A percentile compares a stretch with the other conserved stretches of the same genome.
Evolutionary conservation across 1,140 invertebrate genomes (phyloP).

Genomic region (Megathymus violae): DNA sequence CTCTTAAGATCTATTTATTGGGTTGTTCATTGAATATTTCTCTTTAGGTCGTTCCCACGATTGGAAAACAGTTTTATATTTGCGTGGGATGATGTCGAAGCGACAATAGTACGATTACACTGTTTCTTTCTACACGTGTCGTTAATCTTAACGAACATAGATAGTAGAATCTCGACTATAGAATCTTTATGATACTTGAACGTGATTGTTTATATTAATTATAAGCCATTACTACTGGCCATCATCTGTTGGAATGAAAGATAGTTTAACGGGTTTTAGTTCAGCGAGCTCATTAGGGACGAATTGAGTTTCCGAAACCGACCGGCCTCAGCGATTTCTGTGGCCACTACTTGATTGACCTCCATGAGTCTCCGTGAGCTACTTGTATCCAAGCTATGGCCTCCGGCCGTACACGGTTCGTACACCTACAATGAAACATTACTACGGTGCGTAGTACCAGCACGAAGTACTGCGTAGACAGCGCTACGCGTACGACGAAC

Average conservation of each 20-base stretch:
- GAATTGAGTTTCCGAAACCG: too few species aligned
- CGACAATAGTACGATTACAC: slow-evolving; percentile 41
- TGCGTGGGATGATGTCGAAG: slow-evolving; percentile 37
- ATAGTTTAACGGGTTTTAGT: too few species aligned
- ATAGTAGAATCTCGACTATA: slow-evolving; percentile 21
- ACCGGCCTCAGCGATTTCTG: too few species aligned
- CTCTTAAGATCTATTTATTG: slow-evolving; percentile 56
- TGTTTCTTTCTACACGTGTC: slow-evolving; percentile 38
- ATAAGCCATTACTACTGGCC: background rate
- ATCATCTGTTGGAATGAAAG: background rate
- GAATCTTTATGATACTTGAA: background rate
- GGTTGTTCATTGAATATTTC: slow-evolving; percentile 37
- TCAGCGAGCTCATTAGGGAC: too few species aligned
- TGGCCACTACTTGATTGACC: too few species aligned
- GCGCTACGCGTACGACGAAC: too few species aligned
- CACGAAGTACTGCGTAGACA: too few species aligned
- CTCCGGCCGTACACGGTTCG: too few species aligned
- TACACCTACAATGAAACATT: too few species aligned
- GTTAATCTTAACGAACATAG: slow-evolving; percentile 31
- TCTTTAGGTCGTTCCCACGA: slow-evolving; percentile 37
- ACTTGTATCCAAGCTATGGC: too few species aligned
- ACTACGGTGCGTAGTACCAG: too few species aligned
- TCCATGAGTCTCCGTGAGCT: too few species aligned
- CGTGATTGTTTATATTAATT: background rate
- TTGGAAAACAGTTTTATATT: slow-evolving; percentile 39